A percentile compares a stretch with the other conserved stretches of the same genome.
phyloP scores from a whole-genome alignment of 2,888 invertebrate species.

The Noctuana brunneofusca region DNA sequence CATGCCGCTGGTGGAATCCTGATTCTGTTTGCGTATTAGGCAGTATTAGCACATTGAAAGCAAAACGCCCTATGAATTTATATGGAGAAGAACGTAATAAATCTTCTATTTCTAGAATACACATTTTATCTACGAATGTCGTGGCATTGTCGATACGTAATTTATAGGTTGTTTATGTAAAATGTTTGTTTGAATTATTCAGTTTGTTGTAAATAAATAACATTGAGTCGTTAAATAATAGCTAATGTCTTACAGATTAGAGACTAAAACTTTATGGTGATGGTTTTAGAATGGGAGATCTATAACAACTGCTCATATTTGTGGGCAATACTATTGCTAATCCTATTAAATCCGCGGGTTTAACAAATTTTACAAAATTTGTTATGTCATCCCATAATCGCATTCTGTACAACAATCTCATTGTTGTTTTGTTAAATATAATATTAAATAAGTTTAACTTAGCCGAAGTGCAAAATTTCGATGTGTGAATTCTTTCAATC shows the following conservation, averaged over 20 bases:
- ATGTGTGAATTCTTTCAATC: not conserved
- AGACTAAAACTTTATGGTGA: too few relatives aligned
- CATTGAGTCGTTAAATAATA: not conserved
- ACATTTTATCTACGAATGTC: slow-evolving; percentile 10
- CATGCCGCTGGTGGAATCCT: slow-evolving; percentile 59
- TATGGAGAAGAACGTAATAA: slow-evolving; percentile 29
- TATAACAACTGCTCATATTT: too few relatives aligned
- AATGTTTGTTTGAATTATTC: not conserved
- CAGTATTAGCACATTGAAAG: slow-evolving; percentile 72
- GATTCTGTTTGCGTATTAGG: slow-evolving; percentile 67
- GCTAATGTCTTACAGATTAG: too few relatives aligned
- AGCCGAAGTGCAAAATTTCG: not conserved
- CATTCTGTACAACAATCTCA: not conserved
- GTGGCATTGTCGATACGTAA: slow-evolving; percentile 7
- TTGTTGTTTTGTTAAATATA: not conserved
- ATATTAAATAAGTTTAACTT: too few relatives aligned
- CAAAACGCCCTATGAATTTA: slow-evolving; percentile 48
- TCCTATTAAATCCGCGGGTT: slow-evolving; percentile 61
- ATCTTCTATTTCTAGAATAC: slow-evolving; percentile 20
- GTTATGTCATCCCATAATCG: not conserved
- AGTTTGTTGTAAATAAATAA: not conserved
- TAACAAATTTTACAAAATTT: not conserved
- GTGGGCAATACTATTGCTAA: too few relatives aligned
- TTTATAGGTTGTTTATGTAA: slow-evolving; percentile 7
- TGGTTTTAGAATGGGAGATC: slow-evolving; percentile 43